These are phyloP conservation scores for Calliopsis andreniformis DNA, from an alignment of 1,140 invertebrate genomes.

Conservation along the genomic window DNA sequence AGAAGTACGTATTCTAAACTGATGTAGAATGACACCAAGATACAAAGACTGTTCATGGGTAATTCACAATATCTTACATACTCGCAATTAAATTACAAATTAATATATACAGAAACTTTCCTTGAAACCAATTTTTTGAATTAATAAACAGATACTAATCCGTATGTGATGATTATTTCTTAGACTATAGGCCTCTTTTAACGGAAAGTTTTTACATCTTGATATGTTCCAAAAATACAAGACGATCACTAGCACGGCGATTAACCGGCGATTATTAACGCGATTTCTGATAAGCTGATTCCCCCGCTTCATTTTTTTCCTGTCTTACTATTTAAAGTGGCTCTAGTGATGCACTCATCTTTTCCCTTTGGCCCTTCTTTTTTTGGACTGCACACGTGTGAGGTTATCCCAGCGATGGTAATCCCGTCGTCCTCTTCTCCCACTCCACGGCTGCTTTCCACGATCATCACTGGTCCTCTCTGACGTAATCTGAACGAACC, in stretches of 20 bases:
- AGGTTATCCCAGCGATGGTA: slow-evolving; percentile 72
- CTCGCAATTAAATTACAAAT: too few species aligned
- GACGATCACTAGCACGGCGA: slow-evolving; percentile 16
- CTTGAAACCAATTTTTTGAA: too few species aligned
- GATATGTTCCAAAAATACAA: too few species aligned
- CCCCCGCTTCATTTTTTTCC: not conserved
- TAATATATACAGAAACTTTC: too few species aligned
- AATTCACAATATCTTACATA: too few species aligned
- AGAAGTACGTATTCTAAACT: too few species aligned
- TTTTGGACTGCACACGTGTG: slow-evolving; percentile 73
- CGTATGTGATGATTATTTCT: too few species aligned
- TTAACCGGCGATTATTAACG: slow-evolving; percentile 10
- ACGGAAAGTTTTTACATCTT: slow-evolving; percentile 14
- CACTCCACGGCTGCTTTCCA: slow-evolving; percentile 49
- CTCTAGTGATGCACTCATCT: slow-evolving; percentile 32
- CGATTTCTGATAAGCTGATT: not conserved
- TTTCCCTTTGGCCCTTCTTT: slow-evolving; percentile 52
- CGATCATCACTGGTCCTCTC: slow-evolving; percentile 53
- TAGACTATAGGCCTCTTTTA: not conserved
- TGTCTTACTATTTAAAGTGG: not conserved
- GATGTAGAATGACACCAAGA: too few species aligned
- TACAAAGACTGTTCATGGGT: too few species aligned
- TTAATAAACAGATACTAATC: too few species aligned
- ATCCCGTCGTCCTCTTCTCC: slow-evolving; percentile 68
- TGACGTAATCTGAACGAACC: slow-evolving; percentile 68